phyloP scores from a whole-genome alignment of 1,140 invertebrate genomes.

The Drosophila insularis region DNA sequence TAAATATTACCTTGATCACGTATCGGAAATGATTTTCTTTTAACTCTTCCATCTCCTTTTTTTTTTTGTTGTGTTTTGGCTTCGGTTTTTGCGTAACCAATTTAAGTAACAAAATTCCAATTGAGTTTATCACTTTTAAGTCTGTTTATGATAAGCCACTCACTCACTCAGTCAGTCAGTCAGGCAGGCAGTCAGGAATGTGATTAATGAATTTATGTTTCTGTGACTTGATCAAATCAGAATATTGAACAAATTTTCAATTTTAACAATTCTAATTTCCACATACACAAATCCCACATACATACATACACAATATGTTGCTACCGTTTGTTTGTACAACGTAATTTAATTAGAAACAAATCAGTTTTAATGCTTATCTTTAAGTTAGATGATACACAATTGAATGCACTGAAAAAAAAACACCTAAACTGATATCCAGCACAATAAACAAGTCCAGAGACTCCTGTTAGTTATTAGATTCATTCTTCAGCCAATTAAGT shows the following conservation, averaged over 20 bases:
- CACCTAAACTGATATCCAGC: not conserved
- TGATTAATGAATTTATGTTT: conserved; percentile 73
- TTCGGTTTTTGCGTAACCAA: conserved; percentile 54
- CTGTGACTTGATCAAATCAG: not conserved
- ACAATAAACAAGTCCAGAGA: too few species aligned
- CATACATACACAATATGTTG: conserved; percentile 14
- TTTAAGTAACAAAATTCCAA: conserved; percentile 48
- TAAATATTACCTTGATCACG: conserved; percentile 77
- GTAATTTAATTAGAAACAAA: conserved; percentile 76
- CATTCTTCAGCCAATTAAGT: too few species aligned
- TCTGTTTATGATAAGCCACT: conserved; percentile 43
- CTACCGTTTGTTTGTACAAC: conserved; percentile 36
- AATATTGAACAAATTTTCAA: conserved; percentile 43
- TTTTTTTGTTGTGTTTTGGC: not conserved
- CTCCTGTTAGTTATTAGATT: too few species aligned
- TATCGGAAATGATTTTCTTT: conserved; percentile 58
- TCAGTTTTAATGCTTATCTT: conserved; percentile 60
- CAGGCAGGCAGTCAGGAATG: conserved; percentile 17
- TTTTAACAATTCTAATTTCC: conserved; percentile 77
- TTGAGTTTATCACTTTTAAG: conserved; percentile 59
- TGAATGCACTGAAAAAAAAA: not conserved
- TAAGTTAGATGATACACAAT: not conserved
- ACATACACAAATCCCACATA: conserved; percentile 50
- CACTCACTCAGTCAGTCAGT: not conserved
- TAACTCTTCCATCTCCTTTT: not conserved